Evolutionary conservation across 2,888 invertebrate species (phyloP), one percentile per base, ranked within the genome.

Genomic region (Torymus tubicola): DNA sequence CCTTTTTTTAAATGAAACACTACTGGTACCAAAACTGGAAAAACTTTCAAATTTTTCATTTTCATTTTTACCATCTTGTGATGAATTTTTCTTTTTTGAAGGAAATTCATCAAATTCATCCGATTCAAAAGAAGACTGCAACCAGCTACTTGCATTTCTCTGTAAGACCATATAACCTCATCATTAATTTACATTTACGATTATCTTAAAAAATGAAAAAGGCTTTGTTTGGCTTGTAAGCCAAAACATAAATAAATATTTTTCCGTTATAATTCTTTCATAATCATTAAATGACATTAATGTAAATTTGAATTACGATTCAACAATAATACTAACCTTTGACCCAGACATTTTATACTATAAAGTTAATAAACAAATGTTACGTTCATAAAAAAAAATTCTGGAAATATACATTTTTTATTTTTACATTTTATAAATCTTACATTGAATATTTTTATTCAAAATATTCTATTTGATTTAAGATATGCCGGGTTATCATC

Each of bases 121-220:
- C 61, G 31, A 64, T 21, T 86, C 86, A 67, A 87, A 87, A 5
- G 86, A 85, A 5, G 87, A 79, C 50, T 83, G 61, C 13, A 86
- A 70, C 87, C 87, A 87, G 21, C 73, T 83, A 12, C 50, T 85
- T 71, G 72, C 68, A 53, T 70, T 78, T 75, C 75, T 79, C 83
- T 83, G 64, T 12, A 75, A 77, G 5, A 65, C 24, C 70, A 57
- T 67, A 73, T 63, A 77, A 69, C 55, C 55, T 63, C n/a, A 67
- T 2, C 13, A 57, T 14, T n/a, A 12, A 52, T 24, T 69, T 61
- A 16, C 2, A 53, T 8, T 10, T 14, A 50, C 70, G 10, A 57
- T 24, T 58, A 0, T 11, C n/a, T 64, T 8, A 12, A 50, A 69
- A 11, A 50, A 12, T n/a, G 16, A 18, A 63, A 55, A 63, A 53